Evolutionary conservation across 2,797 vertebrate genomes (phyloP).

Genomic region (Falco berigora): DNA sequence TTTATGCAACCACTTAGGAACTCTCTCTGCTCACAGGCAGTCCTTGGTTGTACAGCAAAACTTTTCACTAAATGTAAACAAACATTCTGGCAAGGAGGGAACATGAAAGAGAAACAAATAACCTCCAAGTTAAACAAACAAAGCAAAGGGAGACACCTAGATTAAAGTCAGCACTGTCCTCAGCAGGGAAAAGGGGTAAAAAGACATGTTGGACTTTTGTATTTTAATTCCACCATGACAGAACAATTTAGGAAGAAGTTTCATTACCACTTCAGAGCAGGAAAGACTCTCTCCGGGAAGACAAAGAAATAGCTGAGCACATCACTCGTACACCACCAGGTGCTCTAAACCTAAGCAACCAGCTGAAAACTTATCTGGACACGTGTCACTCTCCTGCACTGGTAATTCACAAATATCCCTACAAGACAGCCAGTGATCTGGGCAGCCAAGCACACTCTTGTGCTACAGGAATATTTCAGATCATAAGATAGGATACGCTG

Average conservation of each 20-base stretch:
- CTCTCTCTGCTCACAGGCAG: background rate
- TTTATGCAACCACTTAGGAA: background rate
- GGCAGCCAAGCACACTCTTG: background rate
- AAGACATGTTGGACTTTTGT: background rate
- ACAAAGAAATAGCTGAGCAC: background rate
- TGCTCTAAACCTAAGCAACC: background rate
- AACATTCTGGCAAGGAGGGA: background rate
- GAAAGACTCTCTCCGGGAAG: background rate
- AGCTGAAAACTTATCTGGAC: background rate
- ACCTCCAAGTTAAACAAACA: background rate
- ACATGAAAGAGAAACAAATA: conserved; percentile 23
- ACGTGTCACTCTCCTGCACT: background rate
- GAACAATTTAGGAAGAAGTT: background rate
- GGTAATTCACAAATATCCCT: background rate
- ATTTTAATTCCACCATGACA: background rate
- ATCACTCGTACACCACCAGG: background rate
- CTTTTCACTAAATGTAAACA: background rate
- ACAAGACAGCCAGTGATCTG: background rate
- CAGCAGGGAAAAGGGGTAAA: background rate
- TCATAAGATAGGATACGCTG: background rate
- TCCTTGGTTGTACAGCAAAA: background rate
- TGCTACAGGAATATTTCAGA: background rate
- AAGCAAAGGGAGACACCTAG: background rate
- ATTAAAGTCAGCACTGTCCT: background rate
- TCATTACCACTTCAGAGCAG: background rate